phyloP scores from a whole-genome alignment of 2,888 invertebrate species.

The Aleiodes leptofemur region DNA sequence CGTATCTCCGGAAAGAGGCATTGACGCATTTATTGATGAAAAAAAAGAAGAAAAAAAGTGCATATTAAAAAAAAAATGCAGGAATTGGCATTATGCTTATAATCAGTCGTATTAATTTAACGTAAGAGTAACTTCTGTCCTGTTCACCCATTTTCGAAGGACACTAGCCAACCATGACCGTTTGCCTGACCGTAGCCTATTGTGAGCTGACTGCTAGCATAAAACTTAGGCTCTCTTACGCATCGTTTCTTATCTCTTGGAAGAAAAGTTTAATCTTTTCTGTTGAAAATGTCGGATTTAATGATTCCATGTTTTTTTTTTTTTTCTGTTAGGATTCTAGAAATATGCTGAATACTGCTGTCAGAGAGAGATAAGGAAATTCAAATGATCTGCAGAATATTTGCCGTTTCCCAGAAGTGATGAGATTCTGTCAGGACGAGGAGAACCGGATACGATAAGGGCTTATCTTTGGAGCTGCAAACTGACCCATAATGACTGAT shows the following conservation, averaged over 20 bases:
- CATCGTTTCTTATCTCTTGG: conserved; percentile 28
- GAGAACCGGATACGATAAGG: conserved; percentile 39
- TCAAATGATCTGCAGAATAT: conserved; percentile 22
- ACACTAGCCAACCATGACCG: conserved; percentile 72
- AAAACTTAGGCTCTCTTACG: background rate
- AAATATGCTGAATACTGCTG: background rate
- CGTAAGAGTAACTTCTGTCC: conserved; percentile 63
- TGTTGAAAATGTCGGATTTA: conserved; percentile 2
- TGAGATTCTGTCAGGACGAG: background rate
- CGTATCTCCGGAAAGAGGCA: conserved; percentile 35
- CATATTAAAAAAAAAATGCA: background rate
- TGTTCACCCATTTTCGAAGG: conserved; percentile 74
- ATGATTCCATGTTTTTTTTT: conserved; percentile 3
- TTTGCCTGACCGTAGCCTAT: conserved; percentile 49
- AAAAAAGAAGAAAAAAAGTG: background rate
- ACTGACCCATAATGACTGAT: conserved; percentile 18
- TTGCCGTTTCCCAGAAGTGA: conserved; percentile 22
- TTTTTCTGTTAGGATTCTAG: background rate
- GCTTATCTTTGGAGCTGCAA: conserved; percentile 23
- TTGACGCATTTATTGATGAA: conserved; percentile 4
- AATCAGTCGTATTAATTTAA: conserved; percentile 42
- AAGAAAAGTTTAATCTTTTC: conserved; percentile 25
- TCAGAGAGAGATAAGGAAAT: conserved; percentile 4
- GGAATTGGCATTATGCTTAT: background rate
- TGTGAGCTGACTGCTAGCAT: conserved; percentile 23